Evolutionary conservation across 2,888 invertebrate species (phyloP).

Genomic region (Protophormia terraenovae): DNA sequence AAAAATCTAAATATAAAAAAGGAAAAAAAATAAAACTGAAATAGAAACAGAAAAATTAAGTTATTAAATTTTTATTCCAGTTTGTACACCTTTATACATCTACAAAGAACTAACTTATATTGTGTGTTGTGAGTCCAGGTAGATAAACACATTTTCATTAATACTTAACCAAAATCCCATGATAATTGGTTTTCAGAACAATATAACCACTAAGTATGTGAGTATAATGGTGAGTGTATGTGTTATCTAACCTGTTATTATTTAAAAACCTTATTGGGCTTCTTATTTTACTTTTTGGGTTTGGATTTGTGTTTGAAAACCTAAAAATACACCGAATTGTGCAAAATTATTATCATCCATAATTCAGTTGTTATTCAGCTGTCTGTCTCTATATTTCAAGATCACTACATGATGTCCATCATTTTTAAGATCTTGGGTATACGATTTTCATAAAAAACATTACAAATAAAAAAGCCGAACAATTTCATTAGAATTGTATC

Average conservation of each 20-base stretch:
- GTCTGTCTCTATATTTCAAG: constrained; percentile 15
- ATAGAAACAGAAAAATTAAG: constrained; percentile 37
- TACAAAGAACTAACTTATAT: background rate
- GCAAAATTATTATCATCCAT: constrained; percentile 43
- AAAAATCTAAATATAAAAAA: background rate
- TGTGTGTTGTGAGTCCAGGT: constrained; percentile 14
- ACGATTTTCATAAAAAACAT: background rate
- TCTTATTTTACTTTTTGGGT: constrained; percentile 4
- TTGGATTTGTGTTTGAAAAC: background rate
- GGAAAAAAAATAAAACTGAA: constrained; percentile 1
- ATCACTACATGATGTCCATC: constrained; percentile 56
- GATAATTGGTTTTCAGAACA: constrained; percentile 31
- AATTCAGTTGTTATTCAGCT: constrained; percentile 21
- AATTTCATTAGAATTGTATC: constrained; percentile 45
- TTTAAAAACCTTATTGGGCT: constrained; percentile 37
- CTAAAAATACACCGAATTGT: constrained; percentile 24
- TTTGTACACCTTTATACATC: background rate
- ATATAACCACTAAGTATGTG: background rate
- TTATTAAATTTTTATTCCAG: constrained; percentile 37
- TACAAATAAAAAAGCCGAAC: constrained; percentile 27
- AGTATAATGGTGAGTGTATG: background rate
- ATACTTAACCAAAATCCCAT: constrained; percentile 25
- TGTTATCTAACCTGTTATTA: constrained; percentile 48
- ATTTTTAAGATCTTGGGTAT: background rate
- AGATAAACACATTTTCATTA: background rate